phyloP scores from a whole-genome alignment of 1,140 invertebrate genomes.

The Zaprionus camerounensis region DNA sequence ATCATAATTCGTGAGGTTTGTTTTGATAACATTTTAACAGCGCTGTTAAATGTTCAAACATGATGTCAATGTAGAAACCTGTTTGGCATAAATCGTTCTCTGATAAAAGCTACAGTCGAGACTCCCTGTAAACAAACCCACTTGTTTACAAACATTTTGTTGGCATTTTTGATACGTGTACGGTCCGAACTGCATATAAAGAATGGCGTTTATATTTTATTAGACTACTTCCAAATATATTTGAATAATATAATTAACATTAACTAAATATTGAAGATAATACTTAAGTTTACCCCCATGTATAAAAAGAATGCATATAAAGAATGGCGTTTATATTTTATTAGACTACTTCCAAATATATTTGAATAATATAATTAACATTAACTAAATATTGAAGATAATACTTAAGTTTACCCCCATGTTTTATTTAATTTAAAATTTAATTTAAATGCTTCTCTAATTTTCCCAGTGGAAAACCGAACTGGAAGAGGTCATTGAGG shows the following conservation, averaged over 20 bases:
- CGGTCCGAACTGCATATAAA: not conserved
- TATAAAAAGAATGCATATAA: no score
- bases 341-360: no score
- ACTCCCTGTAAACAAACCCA: not conserved
- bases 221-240: no score
- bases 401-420: no score
- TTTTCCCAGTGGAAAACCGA: conserved; percentile 93
- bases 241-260: not conserved
- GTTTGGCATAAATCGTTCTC: conserved; percentile 9
- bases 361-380: not conserved
- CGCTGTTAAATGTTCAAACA: conserved; percentile 3
- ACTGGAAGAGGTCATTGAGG: conserved; percentile 96
- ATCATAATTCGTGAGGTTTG: conserved; percentile 5
- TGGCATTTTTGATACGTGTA: not conserved
- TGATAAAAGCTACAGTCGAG: not conserved
- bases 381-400: no score
- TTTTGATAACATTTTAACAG: conserved; percentile 12
- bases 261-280: not conserved
- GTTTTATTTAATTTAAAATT: not conserved
- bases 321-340: no score
- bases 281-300: not conserved
- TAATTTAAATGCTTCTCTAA: not conserved
- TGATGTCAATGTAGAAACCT: conserved; percentile 17
- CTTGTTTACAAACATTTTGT: not conserved
- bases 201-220: no score